Percentiles rank a stretch among this genome's conserved stretches.
phyloP scores from a whole-genome alignment of 2,797 vertebrate species.

The Petrocephalus schoutedeni region DNA sequence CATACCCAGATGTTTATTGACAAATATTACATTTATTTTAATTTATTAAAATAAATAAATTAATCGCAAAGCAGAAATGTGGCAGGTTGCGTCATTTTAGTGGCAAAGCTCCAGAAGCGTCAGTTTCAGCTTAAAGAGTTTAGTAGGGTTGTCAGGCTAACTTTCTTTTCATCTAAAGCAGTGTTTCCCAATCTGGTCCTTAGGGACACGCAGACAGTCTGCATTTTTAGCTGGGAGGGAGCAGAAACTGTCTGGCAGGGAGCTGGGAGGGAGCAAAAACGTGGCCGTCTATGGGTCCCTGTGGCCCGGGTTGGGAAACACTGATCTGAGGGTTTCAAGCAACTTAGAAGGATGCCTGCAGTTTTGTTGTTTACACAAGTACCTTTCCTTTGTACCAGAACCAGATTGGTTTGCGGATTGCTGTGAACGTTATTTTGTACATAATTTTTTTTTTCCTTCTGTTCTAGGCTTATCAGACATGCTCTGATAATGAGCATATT shows the following conservation, averaged over 20 bases:
- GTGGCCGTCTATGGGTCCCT: background rate
- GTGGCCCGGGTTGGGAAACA: background rate
- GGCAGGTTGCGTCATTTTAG: background rate
- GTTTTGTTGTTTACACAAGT: background rate
- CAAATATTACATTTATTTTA: too few relatives aligned
- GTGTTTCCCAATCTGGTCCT: background rate
- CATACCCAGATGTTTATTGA: background rate
- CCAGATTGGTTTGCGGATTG: background rate
- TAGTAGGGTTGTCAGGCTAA: background rate
- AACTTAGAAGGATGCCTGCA: background rate
- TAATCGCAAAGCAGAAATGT: background rate
- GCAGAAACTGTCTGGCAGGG: background rate
- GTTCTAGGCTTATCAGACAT: background rate
- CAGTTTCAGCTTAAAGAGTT: background rate
- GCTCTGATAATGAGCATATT: constrained; percentile 3
- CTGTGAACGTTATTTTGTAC: background rate
- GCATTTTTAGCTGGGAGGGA: background rate
- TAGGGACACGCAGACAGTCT: background rate
- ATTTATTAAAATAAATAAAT: too few relatives aligned
- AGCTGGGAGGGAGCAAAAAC: background rate
- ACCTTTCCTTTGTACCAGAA: background rate
- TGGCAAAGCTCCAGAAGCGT: background rate
- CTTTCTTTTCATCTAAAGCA: background rate
- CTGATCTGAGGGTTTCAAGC: background rate
- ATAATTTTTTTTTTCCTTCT: background rate